Base-by-base conservation (phyloP, 2,797 vertebrate genomes). In the Anguilla megastoma region DNA sequence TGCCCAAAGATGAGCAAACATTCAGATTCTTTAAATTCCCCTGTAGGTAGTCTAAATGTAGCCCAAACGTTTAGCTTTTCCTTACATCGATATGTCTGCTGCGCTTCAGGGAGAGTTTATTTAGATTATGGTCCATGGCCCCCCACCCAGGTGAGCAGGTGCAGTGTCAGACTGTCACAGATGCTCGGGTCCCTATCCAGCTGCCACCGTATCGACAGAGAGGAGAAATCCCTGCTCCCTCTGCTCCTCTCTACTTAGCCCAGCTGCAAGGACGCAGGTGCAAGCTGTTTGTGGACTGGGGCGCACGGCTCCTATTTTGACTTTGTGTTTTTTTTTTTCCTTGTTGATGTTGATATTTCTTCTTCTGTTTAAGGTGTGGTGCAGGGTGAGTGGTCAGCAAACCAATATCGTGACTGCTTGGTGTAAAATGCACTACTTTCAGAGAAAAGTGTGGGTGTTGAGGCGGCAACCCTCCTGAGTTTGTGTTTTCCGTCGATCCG, bases 91-190 rank as follows among this genome's bases (percentile, higher is more conserved):
- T 58, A 58, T 74, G 69, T 1, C 24, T 27, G 21, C 24, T 2
- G 69, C 54, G 87, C 27, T 83, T 33, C 69, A 1, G 33, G 30
- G 88, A 56, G 30, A n/a, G 36, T 33, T 63, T 84, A 58, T 82
- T 63, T 56, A 12, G 82, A 16, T 85, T 82, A 85, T 84, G 50
- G 69, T 41, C 33, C 14, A 33, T 2, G n/a, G 48, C 52, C 94
- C 93, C 91, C 94, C 94, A 92, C 91, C 12, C 94, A 95, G 94
- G 95, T 94, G 93, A 93, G 85, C 94, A 96, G 94, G 91, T 97
- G 94, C 91, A 91, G 89, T 91, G 88, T 94, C 94, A 92, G 94
- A 91, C 54, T 88, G 91, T 91, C 93, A 86, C 93, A 95, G 95
- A 94, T 84, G 33, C 91, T 94, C 92, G 69, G 90, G 87, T 89